phyloP scores from a whole-genome alignment of 2,888 invertebrate species.

The Drosophila birchii region DNA sequence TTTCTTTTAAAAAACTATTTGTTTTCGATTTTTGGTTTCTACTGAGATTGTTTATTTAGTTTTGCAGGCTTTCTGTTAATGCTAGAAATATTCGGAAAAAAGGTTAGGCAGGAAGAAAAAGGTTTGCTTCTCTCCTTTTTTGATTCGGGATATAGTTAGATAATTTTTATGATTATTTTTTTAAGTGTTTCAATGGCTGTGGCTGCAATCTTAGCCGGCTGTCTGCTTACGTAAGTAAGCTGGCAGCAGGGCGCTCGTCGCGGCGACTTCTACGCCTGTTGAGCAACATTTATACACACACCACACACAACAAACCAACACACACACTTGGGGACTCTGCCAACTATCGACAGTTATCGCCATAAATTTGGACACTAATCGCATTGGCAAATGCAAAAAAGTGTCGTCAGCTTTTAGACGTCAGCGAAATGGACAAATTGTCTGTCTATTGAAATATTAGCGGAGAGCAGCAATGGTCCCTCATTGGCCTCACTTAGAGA shows the following conservation, averaged over 20 bases:
- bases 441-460: slow-evolving; percentile 60
- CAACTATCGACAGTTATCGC: slow-evolving; percentile 78
- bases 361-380: slow-evolving; percentile 80
- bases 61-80: too few species aligned
- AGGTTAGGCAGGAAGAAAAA: too few species aligned
- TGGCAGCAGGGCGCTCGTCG: slow-evolving; percentile 60
- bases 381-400: slow-evolving; percentile 69
- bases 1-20: too few species aligned
- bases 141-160: not conserved
- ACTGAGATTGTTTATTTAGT: too few species aligned
- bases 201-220: slow-evolving; percentile 31
- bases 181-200: not conserved
- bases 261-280: slow-evolving; percentile 56
- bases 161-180: not conserved
- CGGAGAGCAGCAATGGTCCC: slow-evolving; percentile 3
- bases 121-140: too few species aligned
- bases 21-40: too few species aligned
- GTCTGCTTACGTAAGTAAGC: slow-evolving; percentile 50
- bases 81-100: too few species aligned
- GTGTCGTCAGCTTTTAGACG: slow-evolving; percentile 66
- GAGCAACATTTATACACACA: slow-evolving; percentile 60
- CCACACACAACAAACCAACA: slow-evolving; percentile 9
- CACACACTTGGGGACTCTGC: slow-evolving; percentile 46
- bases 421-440: slow-evolving; percentile 74
- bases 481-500: slow-evolving; percentile 14